These are phyloP conservation scores for Chamaea fasciata DNA, from an alignment of 2,113 vertebrate genomes.

Conservation along the genomic window DNA sequence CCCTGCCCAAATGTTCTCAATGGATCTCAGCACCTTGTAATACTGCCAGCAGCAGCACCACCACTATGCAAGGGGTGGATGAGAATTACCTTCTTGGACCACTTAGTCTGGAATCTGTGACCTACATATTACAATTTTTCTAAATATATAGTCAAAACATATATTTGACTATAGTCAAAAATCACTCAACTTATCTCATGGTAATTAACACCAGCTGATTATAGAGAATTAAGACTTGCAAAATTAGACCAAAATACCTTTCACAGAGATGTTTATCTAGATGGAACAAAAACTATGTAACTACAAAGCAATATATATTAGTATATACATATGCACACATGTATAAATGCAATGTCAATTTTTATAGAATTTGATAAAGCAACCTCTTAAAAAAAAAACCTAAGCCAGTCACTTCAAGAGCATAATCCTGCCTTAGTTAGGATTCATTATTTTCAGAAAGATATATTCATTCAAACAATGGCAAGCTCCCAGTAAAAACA, in stretches of 20 bases:
- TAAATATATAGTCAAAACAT: not conserved
- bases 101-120: not conserved
- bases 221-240: not conserved
- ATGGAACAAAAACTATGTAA: not conserved
- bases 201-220: not conserved
- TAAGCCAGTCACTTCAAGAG: not conserved
- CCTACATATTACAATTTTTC: not conserved
- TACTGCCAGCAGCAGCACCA: not conserved
- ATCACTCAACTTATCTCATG: not conserved
- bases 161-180: not conserved
- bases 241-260: not conserved
- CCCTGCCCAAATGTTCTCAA: not conserved
- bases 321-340: accelerated
- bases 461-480: not conserved
- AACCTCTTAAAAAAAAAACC: not conserved
- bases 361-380: not conserved
- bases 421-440: not conserved
- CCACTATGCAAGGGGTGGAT: not conserved
- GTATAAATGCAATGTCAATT: not conserved
- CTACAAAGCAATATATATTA: not conserved
- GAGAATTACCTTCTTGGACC: not conserved
- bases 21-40: not conserved
- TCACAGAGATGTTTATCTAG: not conserved
- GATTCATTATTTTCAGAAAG: not conserved
- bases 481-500: not conserved